Evolutionary conservation across 2,113 vertebrate genomes (phyloP), one percentile per base, ranked within the genome.

Genomic region (Laticauda laticaudata): DNA sequence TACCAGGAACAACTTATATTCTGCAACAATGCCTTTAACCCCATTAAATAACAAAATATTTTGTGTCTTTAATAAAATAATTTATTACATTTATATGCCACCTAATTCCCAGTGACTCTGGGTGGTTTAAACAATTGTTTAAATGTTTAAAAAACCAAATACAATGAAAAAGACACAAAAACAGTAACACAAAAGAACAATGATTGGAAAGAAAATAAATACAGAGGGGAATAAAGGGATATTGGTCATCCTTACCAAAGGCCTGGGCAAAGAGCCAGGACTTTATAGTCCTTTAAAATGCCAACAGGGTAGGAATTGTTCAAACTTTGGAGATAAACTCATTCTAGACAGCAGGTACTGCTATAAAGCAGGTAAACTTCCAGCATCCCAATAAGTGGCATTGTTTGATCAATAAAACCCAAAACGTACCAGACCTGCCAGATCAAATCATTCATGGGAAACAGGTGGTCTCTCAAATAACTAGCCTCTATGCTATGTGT

Each of bases 151-250:
- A 75, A 75, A 34, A 12, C 48, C 10, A 61, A 29, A 24, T 26
- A 61, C 9, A 29, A 4, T 9, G 10, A 29, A 61, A 61, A 61
- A 29, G 91, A 90, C 0, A 94, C 23, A 51, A 91, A 97, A 98
- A 97, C 97, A 97, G 98, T 9, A 61, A 29, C 9, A 61, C 24
- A 29, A 61, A 26, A 59, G 57, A 59, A 59, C 23, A 26, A 61
- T 9, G 9, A 61, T 61, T 10, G 24, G 9, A 61, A 39, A 39
- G 18, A 81, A 81, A 81, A 81, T 43, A 81, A 81, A 81, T 39
- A 7, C 75, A 43, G 34, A 81, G 34, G 7, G 34, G 34, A 81
- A 81, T 20, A 81, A 81, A 43, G 34, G 7, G 34, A 18, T 34
- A 39, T 39, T 5, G 34, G 69, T 75, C 6, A 39, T 81, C 34